Conservation (phyloP, 1,140 invertebrate genomes). For the Phthorimaea operculella region DNA sequence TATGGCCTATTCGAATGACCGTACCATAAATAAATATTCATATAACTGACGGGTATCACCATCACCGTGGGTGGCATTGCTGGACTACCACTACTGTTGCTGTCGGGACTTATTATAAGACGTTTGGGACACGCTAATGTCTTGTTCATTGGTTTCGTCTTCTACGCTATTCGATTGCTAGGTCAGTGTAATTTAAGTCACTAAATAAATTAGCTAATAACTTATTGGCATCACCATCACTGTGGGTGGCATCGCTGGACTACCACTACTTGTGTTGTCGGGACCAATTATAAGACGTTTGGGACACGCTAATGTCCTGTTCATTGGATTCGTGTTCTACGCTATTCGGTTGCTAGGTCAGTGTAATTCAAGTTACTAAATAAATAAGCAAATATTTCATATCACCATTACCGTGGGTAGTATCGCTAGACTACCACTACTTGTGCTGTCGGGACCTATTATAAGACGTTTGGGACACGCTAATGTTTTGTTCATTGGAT, state of each 20-base stretch:
- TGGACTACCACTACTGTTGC: conserved; percentile 80
- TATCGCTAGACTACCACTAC: conserved; percentile 79
- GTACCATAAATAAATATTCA: too few relatives aligned
- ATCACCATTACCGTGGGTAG: conserved; percentile 84
- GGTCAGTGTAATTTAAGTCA: conserved; percentile 59
- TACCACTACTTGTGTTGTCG: conserved; percentile 81
- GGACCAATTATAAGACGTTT: conserved; percentile 82
- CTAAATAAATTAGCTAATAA: conserved; percentile 60
- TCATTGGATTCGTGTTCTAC: conserved; percentile 82
- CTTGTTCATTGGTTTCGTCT: conserved; percentile 82
- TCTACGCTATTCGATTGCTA: conserved; percentile 79
- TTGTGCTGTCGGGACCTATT: conserved; percentile 82
- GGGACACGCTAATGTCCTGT: conserved; percentile 86
- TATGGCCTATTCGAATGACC: too few relatives aligned
- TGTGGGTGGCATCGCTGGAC: conserved; percentile 80
- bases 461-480: conserved; percentile 82
- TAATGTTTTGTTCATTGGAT: conserved; percentile 83
- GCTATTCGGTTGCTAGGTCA: conserved; percentile 78
- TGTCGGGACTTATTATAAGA: conserved; percentile 83
- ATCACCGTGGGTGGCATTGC: conserved; percentile 82
- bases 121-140: conserved; percentile 84
- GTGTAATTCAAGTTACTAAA: conserved; percentile 9
- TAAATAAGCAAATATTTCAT: conserved; percentile 70
- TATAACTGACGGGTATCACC: conserved; percentile 88
- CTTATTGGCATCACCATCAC: conserved; percentile 87